Evolutionary conservation across 1,140 invertebrate species (phyloP).

Genomic region (Hyles euphorbiae): DNA sequence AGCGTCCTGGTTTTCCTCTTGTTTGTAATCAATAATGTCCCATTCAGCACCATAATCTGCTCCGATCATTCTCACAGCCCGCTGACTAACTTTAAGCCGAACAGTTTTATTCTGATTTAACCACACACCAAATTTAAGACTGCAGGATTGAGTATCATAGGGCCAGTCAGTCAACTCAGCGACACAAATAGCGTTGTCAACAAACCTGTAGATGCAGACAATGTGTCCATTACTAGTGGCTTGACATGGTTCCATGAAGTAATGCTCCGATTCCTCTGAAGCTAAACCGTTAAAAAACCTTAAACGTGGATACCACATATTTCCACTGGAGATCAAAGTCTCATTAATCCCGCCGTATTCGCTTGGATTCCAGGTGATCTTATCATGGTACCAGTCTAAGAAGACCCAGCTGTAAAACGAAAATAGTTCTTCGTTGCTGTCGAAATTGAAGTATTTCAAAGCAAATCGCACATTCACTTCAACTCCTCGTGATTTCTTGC

Average conservation of each 20-base stretch:
- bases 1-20: conserved; percentile 13
- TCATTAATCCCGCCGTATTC: conserved; percentile 12
- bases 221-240: conserved; percentile 8
- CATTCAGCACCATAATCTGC: conserved; percentile 15
- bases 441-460: conserved; percentile 14
- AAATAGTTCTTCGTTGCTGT: conserved; percentile 10
- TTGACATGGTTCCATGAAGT: conserved; percentile 2
- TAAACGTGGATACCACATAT: conserved; percentile 16
- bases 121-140: conserved; percentile 9
- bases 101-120: conserved; percentile 1
- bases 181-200: conserved; percentile 11
- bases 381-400: conserved; percentile 11
- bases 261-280: conserved; percentile 3
- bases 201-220: conserved; percentile 1
- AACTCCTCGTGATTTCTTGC: neutral
- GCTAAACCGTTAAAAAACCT: conserved; percentile 9
- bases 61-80: conserved; percentile 10
- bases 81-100: neutral
- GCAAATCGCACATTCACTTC: conserved; percentile 9
- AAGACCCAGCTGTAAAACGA: conserved; percentile 8
- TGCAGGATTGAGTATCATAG: conserved; percentile 19
- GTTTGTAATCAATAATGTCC: conserved; percentile 14
- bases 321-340: neutral
- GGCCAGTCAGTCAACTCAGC: conserved; percentile 18
- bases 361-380: conserved; percentile 14